Conservation (phyloP, 1,140 invertebrate species). For the Neodiprion pinetum region DNA sequence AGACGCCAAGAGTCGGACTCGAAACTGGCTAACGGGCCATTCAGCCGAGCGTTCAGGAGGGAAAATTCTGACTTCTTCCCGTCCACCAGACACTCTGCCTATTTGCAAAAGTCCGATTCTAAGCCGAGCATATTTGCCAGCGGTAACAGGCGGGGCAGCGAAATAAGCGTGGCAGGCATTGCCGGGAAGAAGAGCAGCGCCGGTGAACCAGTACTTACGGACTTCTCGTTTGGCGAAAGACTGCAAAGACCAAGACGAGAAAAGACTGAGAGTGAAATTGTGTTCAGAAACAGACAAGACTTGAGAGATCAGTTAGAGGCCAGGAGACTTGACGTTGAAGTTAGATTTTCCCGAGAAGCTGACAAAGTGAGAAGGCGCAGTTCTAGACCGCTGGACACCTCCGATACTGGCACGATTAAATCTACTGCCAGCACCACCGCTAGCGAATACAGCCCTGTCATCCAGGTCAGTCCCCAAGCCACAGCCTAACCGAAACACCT, state of each 20-base stretch:
- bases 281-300: constrained; percentile 67
- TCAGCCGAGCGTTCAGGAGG: constrained; percentile 78
- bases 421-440: constrained; percentile 57
- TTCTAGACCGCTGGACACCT: constrained; percentile 58
- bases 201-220: constrained; percentile 75
- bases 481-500: constrained; percentile 8
- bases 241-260: constrained; percentile 74
- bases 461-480: constrained; percentile 52
- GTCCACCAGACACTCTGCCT: constrained; percentile 79
- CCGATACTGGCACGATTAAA: constrained; percentile 53
- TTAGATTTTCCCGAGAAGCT: constrained; percentile 50
- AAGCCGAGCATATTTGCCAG: constrained; percentile 65
- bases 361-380: constrained; percentile 56
- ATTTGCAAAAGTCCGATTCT: constrained; percentile 64
- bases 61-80: constrained; percentile 85
- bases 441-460: constrained; percentile 58
- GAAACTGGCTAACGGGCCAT: constrained; percentile 69
- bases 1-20: constrained; percentile 72
- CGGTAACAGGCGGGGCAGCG: constrained; percentile 70
- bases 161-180: constrained; percentile 59
- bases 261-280: constrained; percentile 86
- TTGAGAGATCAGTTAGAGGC: constrained; percentile 56
- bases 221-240: constrained; percentile 70
- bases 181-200: constrained; percentile 54
- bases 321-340: constrained; percentile 53